phyloP scores from a whole-genome alignment of 64 coral and sea anemone genomes.

The Actinia tenebrosa region DNA sequence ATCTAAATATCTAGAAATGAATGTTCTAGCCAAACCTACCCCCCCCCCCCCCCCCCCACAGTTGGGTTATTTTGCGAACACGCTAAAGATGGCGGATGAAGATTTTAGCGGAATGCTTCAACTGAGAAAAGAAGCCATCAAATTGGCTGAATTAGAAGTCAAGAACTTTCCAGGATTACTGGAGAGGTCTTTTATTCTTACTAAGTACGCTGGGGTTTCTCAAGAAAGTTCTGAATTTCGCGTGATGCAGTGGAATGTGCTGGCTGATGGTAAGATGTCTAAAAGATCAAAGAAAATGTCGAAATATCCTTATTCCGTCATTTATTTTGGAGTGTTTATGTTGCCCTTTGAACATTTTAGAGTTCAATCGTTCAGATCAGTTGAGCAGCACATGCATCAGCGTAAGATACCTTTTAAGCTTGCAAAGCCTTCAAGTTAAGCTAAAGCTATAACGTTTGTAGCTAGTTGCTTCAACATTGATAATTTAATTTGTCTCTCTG shows the following conservation, averaged over 20 bases:
- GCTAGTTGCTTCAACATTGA: no score
- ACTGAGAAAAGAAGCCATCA: conserved; percentile 29
- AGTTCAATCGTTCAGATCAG: neutral
- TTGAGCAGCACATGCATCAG: neutral
- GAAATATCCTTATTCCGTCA: neutral
- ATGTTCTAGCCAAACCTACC: neutral
- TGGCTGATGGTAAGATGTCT: conserved; percentile 75
- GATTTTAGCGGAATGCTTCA: neutral
- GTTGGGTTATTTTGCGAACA: neutral
- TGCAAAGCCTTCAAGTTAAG: no score
- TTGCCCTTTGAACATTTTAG: neutral
- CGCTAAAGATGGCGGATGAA: conserved; percentile 21
- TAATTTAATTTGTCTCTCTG: no score
- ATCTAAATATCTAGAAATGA: neutral
- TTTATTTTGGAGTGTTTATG: neutral
- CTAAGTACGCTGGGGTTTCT: neutral
- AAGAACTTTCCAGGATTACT: conserved; percentile 35
- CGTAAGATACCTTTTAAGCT: neutral
- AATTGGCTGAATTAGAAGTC: neutral
- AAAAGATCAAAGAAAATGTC: neutral
- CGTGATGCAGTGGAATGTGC: conserved; percentile 95
- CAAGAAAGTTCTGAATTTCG: conserved; percentile 46
- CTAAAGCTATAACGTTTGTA: no score
- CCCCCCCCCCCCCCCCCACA: neutral
- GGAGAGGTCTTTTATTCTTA: conserved; percentile 38